Conservation (phyloP, 2,888 invertebrate genomes). For the Cryptus viduatorius region DNA sequence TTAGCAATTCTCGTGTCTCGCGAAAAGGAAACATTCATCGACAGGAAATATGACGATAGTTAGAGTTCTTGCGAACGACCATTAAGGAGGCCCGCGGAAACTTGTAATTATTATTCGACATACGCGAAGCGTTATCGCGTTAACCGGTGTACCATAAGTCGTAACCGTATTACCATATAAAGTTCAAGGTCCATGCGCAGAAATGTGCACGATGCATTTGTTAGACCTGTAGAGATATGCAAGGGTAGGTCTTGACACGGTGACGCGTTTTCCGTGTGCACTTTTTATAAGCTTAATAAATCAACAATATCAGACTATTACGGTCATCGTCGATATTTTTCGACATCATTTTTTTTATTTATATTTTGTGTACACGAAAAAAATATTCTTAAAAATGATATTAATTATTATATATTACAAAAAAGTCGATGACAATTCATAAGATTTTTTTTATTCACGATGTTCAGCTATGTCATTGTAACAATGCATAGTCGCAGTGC, state of each 20-base stretch:
- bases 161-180: constrained; percentile 63
- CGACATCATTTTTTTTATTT: background rate
- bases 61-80: constrained; percentile 21
- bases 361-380: background rate
- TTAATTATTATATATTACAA: background rate
- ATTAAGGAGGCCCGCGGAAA: constrained; percentile 55
- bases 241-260: constrained; percentile 56
- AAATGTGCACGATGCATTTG: constrained; percentile 33
- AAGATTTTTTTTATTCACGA: background rate
- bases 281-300: background rate
- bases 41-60: constrained; percentile 43
- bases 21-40: background rate
- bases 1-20: background rate
- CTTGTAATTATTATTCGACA: constrained; percentile 63
- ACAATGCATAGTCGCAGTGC: too few species aligned
- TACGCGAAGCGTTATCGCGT: constrained; percentile 62
- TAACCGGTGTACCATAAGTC: constrained; percentile 55
- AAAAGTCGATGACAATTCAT: background rate
- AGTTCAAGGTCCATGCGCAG: constrained; percentile 68
- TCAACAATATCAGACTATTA: background rate
- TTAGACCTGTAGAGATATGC: constrained; percentile 56
- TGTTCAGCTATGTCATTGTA: too few species aligned
- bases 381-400: background rate
- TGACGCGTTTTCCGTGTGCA: constrained; percentile 43
- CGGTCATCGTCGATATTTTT: background rate